Evolutionary conservation across 2,888 invertebrate genomes (phyloP), one percentile per base, ranked within the genome.

Genomic region (Diaprepes abbreviatus): DNA sequence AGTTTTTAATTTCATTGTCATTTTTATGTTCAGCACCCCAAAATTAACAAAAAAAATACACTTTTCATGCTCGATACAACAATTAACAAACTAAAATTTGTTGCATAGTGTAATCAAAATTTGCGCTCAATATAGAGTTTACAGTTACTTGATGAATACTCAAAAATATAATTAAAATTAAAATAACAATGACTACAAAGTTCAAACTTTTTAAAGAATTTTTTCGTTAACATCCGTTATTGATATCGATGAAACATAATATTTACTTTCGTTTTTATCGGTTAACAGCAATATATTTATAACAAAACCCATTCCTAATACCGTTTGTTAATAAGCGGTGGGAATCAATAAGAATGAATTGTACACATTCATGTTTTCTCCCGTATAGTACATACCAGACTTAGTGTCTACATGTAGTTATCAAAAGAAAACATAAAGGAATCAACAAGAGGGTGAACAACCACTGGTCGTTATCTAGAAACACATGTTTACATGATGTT

Each of bases 401-500:
- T 52, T 38, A 50, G 50, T 66, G 59, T 66, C 59, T 59, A 54
- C 54, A 66, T 48, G 28, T 28, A 28, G 33, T 66, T 60, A 66
- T 60, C 54, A 65, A 43, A 59, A 19, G 59, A 59, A 43, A 59
- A 59, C 59, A 59, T 43, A 24, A 35, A 50, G 50, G 73, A 71
- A 74, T 73, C 75, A 76, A 76, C 74, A 75, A 72, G 69, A 72
- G 73, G 74, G 71, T 73, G 73, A 73, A 74, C 71, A 76, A 77
- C 77, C 75, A 78, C 77, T 70, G 73, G 74, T 75, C 75, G 76
- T 78, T 77, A 66, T 66, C 77, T 63, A 64, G 73, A 63, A 76
- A 77, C 77, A 77, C 76, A 73, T 77, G 78, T 78, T 77, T 78
- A 78, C 78, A 78, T 72, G 59, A 73, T 77, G 77, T 75, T 76